Evolutionary conservation across 2,797 vertebrate genomes (phyloP), one percentile per base, ranked within the genome.

Genomic region (Hydrophis major): DNA sequence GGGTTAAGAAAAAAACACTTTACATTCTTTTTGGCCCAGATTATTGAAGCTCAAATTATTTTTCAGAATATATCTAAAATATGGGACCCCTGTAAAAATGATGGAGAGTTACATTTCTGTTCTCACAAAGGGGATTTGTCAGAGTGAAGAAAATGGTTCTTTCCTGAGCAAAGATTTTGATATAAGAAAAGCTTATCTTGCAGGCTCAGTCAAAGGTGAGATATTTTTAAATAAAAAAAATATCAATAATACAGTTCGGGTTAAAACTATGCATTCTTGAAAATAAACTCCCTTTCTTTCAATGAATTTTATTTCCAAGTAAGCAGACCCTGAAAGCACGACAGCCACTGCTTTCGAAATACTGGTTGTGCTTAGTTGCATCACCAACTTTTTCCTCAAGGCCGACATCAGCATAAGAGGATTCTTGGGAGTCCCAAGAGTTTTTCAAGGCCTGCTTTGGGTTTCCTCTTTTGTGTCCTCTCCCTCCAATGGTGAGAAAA

Each of bases 51-150:
- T 89, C 50, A 25, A 94, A 88, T 86, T 87, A 50, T 93, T 94
- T 14, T 94, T 13, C 96, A 99, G 99, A 96, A 98, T 98, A 96
- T 99, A 99, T 96, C 86, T 98, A 96, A 99, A 99, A 96, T 97
- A 99, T 2, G 99, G 99, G 88, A 99, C 97, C 92, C 99, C 99
- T 0, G 99, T 99, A 92, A 99, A 98, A 96, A 99, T 99, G 98
- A 99, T 99, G 99, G 99, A 99, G 96, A 98, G 98, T 88, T 99
- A 99, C 90, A 98, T 99, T 94, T 98, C 98, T 27, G 99, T 99
- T 90, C 98, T 99, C 91, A 99, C 98, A 16, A 99, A 99, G 96
- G 99, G 99, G 22, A 97, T 99, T 90, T 99, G 99, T 96, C 99
- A 99, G 95, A 99, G 98, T 14, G 99, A 99, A 92, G 99, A 99